phyloP scores from a whole-genome alignment of 1,140 invertebrate genomes.

The Drosophila biarmipes region DNA sequence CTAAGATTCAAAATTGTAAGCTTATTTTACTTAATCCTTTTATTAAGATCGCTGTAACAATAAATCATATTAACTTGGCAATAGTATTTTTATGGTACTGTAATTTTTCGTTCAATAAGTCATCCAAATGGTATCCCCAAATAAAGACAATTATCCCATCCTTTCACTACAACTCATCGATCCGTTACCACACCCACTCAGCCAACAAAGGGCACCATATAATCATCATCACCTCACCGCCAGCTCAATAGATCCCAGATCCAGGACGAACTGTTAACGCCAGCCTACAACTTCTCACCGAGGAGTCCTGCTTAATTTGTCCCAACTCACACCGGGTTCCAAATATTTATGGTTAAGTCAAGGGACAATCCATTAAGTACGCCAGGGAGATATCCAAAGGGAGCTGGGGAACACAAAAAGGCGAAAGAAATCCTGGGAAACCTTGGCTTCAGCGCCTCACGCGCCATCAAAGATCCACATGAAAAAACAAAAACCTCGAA shows the following conservation, averaged over 20 bases:
- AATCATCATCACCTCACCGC: slow-evolving; percentile 44
- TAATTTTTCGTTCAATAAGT: background rate
- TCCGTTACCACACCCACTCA: slow-evolving; percentile 3
- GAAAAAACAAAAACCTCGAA: slow-evolving; percentile 6
- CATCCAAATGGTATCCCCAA: background rate
- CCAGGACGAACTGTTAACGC: slow-evolving; percentile 68
- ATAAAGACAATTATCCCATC: slow-evolving; percentile 15
- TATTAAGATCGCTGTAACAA: no score
- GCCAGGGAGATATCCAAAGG: slow-evolving; percentile 34
- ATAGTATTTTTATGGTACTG: background rate
- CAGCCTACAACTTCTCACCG: slow-evolving; percentile 74
- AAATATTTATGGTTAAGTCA: slow-evolving; percentile 74
- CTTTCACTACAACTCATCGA: background rate
- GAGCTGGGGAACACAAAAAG: slow-evolving; percentile 15
- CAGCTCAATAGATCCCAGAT: slow-evolving; percentile 22
- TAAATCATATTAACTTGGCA: no score
- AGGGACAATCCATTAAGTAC: slow-evolving; percentile 69
- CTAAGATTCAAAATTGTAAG: no score
- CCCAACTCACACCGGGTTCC: slow-evolving; percentile 58
- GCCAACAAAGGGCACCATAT: slow-evolving; percentile 20
- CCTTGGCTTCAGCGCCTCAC: slow-evolving; percentile 58
- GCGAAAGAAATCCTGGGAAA: slow-evolving; percentile 42
- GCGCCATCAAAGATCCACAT: slow-evolving; percentile 59
- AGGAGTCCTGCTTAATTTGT: slow-evolving; percentile 61
- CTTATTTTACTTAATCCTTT: no score